These are phyloP conservation scores for Drosophila asahinai DNA, from an alignment of 1,140 invertebrate genomes.

Conservation along the genomic window DNA sequence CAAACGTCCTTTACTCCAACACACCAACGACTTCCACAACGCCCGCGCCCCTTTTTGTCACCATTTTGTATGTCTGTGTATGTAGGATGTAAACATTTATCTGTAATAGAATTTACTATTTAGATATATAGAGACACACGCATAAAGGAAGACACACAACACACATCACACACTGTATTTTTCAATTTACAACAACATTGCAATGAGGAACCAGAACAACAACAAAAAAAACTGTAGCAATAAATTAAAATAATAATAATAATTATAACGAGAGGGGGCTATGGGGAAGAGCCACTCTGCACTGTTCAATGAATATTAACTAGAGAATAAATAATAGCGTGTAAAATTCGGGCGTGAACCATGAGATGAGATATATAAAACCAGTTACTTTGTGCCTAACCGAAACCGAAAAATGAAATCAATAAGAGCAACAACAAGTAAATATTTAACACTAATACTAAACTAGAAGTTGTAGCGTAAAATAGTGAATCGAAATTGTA, in stretches of 20 bases:
- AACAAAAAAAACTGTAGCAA: conserved; percentile 58
- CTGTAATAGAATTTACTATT: conserved; percentile 62
- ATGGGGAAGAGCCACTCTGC: conserved; percentile 37
- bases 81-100: conserved; percentile 51
- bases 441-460: conserved; percentile 55
- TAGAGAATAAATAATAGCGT: conserved; percentile 71
- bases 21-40: background rate
- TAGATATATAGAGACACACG: conserved; percentile 21
- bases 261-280: conserved; percentile 43
- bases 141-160: conserved; percentile 43
- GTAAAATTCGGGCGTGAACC: conserved; percentile 49
- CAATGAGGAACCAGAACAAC: conserved; percentile 25
- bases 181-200: conserved; percentile 42
- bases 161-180: conserved; percentile 46
- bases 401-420: conserved; percentile 61
- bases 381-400: conserved; percentile 82
- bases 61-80: conserved; percentile 45
- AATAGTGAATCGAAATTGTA: conserved; percentile 58
- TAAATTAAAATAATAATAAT: conserved; percentile 47
- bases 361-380: conserved; percentile 42
- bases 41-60: conserved; percentile 4
- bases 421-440: conserved; percentile 73
- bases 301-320: conserved; percentile 70
- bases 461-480: conserved; percentile 59
- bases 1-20: conserved; percentile 13